Conservation (phyloP, 2,113 vertebrate genomes). For the Dicaeum eximium region DNA sequence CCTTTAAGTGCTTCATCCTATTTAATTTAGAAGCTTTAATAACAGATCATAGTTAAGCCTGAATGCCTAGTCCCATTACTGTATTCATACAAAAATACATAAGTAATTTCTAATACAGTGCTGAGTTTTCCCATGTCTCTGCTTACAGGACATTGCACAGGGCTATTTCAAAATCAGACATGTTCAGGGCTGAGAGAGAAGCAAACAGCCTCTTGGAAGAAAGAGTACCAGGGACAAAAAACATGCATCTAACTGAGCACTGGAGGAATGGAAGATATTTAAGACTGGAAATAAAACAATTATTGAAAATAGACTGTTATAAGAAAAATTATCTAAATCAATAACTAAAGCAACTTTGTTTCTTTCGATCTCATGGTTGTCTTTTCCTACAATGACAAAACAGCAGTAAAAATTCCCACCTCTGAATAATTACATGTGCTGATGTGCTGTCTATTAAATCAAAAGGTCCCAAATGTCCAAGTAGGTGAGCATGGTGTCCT, state of each 20-base stretch:
- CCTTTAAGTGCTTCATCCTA: background rate
- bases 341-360: background rate
- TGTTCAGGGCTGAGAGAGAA: background rate
- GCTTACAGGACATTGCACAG: background rate
- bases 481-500: background rate
- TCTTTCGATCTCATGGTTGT: background rate
- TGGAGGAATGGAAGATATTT: background rate
- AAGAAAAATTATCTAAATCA: background rate
- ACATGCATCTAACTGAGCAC: background rate
- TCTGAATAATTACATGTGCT: background rate
- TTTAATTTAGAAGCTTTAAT: background rate
- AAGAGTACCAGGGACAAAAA: background rate
- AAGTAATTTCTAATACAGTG: background rate
- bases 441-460: background rate
- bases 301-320: background rate
- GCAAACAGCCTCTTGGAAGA: background rate
- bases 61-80: background rate
- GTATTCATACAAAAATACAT: background rate
- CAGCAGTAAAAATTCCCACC: background rate
- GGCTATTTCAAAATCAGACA: background rate
- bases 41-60: background rate
- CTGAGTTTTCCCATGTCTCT: background rate
- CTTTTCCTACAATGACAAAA: background rate
- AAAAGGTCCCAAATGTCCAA: background rate
- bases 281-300: background rate